Evolutionary conservation across 2,888 invertebrate genomes (phyloP).

Genomic region (Sphaerophoria taeniata): DNA sequence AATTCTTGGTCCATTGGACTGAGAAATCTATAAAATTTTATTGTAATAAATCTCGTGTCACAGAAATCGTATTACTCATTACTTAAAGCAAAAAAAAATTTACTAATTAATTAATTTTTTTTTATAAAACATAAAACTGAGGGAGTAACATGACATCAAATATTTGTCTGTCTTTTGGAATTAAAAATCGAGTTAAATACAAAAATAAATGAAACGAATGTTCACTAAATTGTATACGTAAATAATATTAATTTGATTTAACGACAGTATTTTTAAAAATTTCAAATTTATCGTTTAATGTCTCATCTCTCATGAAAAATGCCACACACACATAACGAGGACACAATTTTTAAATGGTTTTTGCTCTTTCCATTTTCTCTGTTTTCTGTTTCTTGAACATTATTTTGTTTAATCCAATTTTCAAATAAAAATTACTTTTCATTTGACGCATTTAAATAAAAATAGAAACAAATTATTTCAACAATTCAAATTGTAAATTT

Average conservation of each 20-base stretch:
- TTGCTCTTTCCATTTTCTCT: slow-evolving; percentile 12
- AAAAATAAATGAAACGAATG: slow-evolving; percentile 14
- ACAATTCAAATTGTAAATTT: slow-evolving; percentile 3
- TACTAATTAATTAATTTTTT: neutral
- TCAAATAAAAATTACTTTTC: neutral
- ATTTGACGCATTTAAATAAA: slow-evolving; percentile 17
- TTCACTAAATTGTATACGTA: neutral
- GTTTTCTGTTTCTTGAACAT: neutral
- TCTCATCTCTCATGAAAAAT: slow-evolving; percentile 9
- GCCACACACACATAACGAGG: slow-evolving; percentile 5
- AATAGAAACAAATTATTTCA: neutral
- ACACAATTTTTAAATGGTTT: slow-evolving; percentile 26
- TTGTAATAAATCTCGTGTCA: too few relatives aligned
- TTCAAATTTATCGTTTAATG: slow-evolving; percentile 5
- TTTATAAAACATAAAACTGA: neutral
- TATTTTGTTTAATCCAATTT: neutral
- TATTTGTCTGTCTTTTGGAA: neutral
- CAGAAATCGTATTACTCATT: too few relatives aligned
- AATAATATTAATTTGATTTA: slow-evolving; percentile 23
- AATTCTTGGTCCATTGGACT: too few relatives aligned
- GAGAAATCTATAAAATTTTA: too few relatives aligned
- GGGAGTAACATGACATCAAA: slow-evolving; percentile 13
- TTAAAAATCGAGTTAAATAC: neutral
- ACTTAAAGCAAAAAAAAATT: neutral
- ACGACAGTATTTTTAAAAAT: neutral